Base-by-base conservation (phyloP, 1,140 invertebrate genomes). In the Neodiprion virginianus region DNA sequence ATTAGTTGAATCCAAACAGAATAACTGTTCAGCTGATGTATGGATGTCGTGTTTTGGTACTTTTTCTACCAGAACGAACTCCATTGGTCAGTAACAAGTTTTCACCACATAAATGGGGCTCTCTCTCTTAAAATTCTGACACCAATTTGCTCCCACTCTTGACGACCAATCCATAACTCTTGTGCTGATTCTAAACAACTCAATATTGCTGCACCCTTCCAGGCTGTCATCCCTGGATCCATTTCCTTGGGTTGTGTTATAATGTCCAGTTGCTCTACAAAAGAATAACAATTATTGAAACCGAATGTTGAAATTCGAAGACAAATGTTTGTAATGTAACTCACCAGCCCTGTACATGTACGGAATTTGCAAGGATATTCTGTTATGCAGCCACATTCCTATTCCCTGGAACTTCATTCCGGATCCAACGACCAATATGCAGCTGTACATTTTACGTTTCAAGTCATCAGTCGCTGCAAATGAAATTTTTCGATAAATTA, bases 161-260 rank as follows among this genome's bases (percentile, higher is more conserved):
- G 88, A 66, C 93, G 91, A 72, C 91, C 91, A 69, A 99, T 97
- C 97, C 97, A 99, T 1, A 99, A 86, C 87, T 99, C 97, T 77
- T 96, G 94, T 0, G 96, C 95, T 1, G 97, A 96, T 87, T 99
- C 97, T 67, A 97, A 85, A 88, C 96, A 96, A 3, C 95, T 96
- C 91, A 98, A 93, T 14, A 99, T 95, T 4, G 96, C 94, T 4
- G 97, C 97, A 10, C 97, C 97, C 88, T 98, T 98, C 97, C 97
- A 98, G 0, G 95, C 91, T 0, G 95, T 95, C 87, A 96, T 94
- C 23, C 94, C 92, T 1, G 96, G 94, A 88, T 98, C 96, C 89
- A 97, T 95, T 80, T 98, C 97, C 87, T 98, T 95, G 0, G 94
- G 93, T 74, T 93, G 91, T 0, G 93, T 95, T 72, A 96, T 94